Base-by-base conservation (phyloP, 1,140 invertebrate genomes). In the Trichogramma pretiosum region DNA sequence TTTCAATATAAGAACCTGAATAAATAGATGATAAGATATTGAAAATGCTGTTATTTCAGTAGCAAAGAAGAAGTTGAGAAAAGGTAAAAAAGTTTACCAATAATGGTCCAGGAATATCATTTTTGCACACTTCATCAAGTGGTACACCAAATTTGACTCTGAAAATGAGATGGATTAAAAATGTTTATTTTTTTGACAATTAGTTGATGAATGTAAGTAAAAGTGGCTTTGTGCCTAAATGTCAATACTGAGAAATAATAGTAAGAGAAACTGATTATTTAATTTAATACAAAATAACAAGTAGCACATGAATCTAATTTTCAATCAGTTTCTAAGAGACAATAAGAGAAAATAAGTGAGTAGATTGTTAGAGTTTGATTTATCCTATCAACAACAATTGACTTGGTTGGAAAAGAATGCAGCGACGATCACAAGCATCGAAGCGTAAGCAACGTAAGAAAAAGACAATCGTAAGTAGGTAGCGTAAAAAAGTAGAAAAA, bases 131-230 rank as follows among this genome's bases (percentile, higher is more conserved):
- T 79, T 91, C 87, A 57, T 88, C 83, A 26, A 93, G 72, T 16
- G 87, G 82, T 49, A 85, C 85, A 50, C 89, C 89, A 74, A 94
- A 94, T 70, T 93, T 94, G 10, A 94, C 91, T 79, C 83, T 84
- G 63, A n/a, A 57, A 57, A 40, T 41, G 22, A n/a, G n/a, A n/a
- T n/a, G n/a, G n/a, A n/a, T n/a, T n/a, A n/a, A n/a, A n/a, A 48
- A 54, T 14, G 47, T 23, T n/a, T 40, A n/a, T n/a, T n/a, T n/a
- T n/a, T n/a, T n/a, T n/a, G n/a, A n/a, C n/a, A n/a, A n/a, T n/a
- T n/a, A n/a, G n/a, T n/a, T n/a, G n/a, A n/a, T 38, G 23, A 5
- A n/a, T 22, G 36, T 22, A 38, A 38, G 18, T 38, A 38, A 35
- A 54, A 46, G 26, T 45, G 33, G 22, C 22, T 33, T 11, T 28